Conservation (phyloP, 2,797 vertebrate species). For the Thalassophryne amazonica region DNA sequence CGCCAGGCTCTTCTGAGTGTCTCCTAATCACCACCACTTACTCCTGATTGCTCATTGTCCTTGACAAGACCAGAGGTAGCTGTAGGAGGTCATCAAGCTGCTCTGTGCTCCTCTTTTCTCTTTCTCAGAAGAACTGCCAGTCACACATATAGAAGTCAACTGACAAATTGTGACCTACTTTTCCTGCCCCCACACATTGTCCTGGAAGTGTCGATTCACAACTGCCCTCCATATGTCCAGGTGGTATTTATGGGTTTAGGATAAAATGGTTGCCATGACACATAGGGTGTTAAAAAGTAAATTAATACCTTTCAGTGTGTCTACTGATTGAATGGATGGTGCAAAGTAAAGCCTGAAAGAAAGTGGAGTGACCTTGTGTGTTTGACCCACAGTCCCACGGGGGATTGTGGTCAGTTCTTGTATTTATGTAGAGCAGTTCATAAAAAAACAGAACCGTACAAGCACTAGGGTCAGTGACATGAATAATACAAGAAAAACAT, state of each 20-base stretch:
- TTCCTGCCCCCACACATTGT: conserved; percentile 14
- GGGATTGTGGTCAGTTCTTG: background rate
- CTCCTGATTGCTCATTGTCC: conserved; percentile 70
- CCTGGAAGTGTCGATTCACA: conserved; percentile 19
- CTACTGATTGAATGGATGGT: background rate
- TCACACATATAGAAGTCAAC: conserved; percentile 59
- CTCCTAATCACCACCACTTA: conserved; percentile 60
- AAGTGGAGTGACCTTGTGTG: background rate
- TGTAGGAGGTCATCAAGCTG: conserved; percentile 54
- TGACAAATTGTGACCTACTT: conserved; percentile 25
- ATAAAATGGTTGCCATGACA: conserved; percentile 42
- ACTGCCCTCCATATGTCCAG: conserved; percentile 5
- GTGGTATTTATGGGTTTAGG: conserved; percentile 19
- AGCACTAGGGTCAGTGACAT: no score
- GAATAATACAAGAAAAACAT: no score
- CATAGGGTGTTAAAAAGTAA: conserved; percentile 20
- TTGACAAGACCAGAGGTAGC: conserved; percentile 22
- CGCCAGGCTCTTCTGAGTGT: conserved; percentile 40
- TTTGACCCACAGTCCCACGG: conserved; percentile 3
- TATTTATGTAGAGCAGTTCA: background rate
- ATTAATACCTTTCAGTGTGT: conserved; percentile 5
- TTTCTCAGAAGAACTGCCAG: conserved; percentile 21
- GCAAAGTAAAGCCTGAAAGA: background rate
- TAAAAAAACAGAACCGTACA: no score
- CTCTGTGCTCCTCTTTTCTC: conserved; percentile 17